Conservation (phyloP, 2,113 vertebrate species). For the Urocynchramus pylzowi region DNA sequence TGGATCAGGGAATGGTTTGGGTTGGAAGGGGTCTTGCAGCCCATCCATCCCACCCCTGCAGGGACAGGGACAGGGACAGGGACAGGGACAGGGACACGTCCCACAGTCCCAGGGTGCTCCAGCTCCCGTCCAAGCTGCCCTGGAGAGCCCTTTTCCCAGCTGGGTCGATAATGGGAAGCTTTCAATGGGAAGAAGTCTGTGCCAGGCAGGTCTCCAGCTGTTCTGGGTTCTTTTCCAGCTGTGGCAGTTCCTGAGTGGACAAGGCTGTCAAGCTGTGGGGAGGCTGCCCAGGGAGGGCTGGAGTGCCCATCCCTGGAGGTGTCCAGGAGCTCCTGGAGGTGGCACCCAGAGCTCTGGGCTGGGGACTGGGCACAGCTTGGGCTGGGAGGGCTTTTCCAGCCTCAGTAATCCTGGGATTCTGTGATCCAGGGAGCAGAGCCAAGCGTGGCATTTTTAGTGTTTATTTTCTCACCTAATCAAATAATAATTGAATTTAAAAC, state of each 20-base stretch:
- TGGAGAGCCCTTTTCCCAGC: background rate
- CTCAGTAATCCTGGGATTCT: background rate
- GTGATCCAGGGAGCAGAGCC: background rate
- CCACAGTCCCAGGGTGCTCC: background rate
- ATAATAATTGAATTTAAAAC: background rate
- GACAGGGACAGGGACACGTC: no score
- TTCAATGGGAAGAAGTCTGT: accelerated
- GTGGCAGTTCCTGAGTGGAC: background rate
- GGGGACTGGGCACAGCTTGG: background rate
- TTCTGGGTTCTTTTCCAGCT: background rate
- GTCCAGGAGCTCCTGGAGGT: background rate
- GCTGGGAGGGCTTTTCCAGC: background rate
- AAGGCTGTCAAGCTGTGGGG: accelerated
- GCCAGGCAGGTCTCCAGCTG: background rate
- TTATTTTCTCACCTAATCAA: background rate
- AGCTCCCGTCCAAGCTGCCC: background rate
- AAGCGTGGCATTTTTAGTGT: accelerated
- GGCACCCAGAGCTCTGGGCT: background rate
- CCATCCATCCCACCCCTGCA: background rate
- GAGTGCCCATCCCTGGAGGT: background rate
- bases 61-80: no score
- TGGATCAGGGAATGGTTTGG: background rate
- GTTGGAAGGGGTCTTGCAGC: background rate
- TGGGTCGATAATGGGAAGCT: background rate
- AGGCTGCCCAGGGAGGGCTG: background rate